These are phyloP conservation scores for Caenorhabditis remanei DNA, from an alignment of 1,140 invertebrate genomes.

Conservation along the genomic window DNA sequence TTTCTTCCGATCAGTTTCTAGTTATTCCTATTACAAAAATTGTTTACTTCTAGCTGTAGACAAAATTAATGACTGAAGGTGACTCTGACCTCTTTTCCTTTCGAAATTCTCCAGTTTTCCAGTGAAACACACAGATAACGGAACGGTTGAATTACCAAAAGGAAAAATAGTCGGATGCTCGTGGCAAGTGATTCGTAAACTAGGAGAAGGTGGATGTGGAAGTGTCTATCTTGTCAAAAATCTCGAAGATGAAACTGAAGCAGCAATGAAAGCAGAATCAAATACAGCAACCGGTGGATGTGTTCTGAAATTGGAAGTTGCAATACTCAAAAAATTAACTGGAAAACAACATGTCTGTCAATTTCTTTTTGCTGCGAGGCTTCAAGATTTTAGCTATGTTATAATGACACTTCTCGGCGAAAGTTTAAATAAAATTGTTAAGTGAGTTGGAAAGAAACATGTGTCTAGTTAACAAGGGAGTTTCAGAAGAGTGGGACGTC, in stretches of 20 bases:
- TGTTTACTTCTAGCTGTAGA: constrained; percentile 40
- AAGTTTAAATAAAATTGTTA: constrained; percentile 63
- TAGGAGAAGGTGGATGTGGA: constrained; percentile 70
- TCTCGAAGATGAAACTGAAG: constrained; percentile 42
- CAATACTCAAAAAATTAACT: constrained; percentile 51
- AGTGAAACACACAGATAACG: constrained; percentile 54
- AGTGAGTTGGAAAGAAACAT: not conserved
- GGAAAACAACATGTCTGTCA: constrained; percentile 61
- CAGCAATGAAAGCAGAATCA: constrained; percentile 66
- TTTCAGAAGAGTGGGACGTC: constrained; percentile 53
- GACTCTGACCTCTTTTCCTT: not conserved
- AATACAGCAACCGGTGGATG: constrained; percentile 63
- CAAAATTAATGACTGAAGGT: constrained; percentile 39
- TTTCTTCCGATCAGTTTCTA: not conserved
- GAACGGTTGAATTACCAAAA: constrained; percentile 64
- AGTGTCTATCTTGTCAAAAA: constrained; percentile 69
- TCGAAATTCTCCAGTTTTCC: not conserved
- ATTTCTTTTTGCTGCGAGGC: constrained; percentile 59
- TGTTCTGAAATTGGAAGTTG: constrained; percentile 65
- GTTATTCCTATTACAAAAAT: too few relatives aligned
- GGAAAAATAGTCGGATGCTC: constrained; percentile 61
- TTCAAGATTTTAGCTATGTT: constrained; percentile 67
- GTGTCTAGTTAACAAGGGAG: not conserved
- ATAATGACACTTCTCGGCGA: constrained; percentile 73
- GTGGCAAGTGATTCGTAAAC: constrained; percentile 67